phyloP scores from a whole-genome alignment of 2,797 vertebrate species.

The Enteromius viviparus region DNA sequence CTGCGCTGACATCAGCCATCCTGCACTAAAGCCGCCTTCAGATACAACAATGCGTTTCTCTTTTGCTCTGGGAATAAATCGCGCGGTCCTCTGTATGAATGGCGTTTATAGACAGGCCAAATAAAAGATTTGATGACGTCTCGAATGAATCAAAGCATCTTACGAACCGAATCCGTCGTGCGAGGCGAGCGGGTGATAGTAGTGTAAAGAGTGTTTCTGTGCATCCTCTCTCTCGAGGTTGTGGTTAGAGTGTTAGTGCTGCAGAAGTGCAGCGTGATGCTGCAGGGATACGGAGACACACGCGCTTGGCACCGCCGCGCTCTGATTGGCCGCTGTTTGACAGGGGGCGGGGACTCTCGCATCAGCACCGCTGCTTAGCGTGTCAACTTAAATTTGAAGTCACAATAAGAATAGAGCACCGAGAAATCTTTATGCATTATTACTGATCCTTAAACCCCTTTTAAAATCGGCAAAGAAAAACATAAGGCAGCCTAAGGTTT shows the following conservation, averaged over 20 bases:
- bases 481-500: too few species aligned
- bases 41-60: not conserved
- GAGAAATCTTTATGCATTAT: not conserved
- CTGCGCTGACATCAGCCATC: conserved; percentile 88
- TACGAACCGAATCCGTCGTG: not conserved
- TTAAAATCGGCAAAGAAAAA: not conserved
- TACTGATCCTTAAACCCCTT: not conserved
- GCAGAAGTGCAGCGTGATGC: conserved; percentile 53
- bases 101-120: not conserved
- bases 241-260: conserved; percentile 30
- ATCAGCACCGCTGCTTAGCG: conserved; percentile 50
- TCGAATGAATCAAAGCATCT: not conserved
- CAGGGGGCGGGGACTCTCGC: conserved; percentile 55
- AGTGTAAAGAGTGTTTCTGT: too few species aligned
- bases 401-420: not conserved
- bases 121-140: not conserved
- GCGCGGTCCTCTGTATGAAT: not conserved
- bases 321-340: conserved; percentile 39
- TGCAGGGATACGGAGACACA: conserved; percentile 53
- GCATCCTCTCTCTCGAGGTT: not conserved
- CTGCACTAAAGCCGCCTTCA: conserved; percentile 32
- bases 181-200: not conserved
- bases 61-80: not conserved
- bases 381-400: not conserved
- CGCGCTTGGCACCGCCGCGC: conserved; percentile 42